A percentile compares a stretch with the other conserved stretches of the same genome.
phyloP scores from a whole-genome alignment of 2,888 invertebrate genomes.

The Erebia epiphron region DNA sequence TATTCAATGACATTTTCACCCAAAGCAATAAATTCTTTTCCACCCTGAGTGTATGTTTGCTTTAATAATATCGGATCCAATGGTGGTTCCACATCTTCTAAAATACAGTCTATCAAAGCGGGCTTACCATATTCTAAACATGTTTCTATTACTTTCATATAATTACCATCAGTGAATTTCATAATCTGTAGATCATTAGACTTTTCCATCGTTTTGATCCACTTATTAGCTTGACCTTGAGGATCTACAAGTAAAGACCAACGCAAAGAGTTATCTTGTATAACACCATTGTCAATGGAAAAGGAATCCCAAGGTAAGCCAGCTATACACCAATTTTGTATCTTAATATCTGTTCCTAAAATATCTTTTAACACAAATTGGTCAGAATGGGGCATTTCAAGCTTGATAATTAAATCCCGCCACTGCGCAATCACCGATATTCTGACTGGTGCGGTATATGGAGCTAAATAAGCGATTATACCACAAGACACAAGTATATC shows the following conservation, averaged over 20 bases:
- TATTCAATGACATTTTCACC: slow-evolving; percentile 92
- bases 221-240: slow-evolving; percentile 92
- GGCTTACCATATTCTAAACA: slow-evolving; percentile 91
- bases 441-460: slow-evolving; percentile 89
- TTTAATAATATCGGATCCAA: slow-evolving; percentile 90
- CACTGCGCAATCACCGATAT: slow-evolving; percentile 85
- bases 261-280: slow-evolving; percentile 89
- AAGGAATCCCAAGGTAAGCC: slow-evolving; percentile 91
- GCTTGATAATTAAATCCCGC: slow-evolving; percentile 86
- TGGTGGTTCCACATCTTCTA: slow-evolving; percentile 90
- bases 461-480: slow-evolving; percentile 94
- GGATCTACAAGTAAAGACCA: slow-evolving; percentile 93
- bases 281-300: slow-evolving; percentile 93
- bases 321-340: slow-evolving; percentile 92
- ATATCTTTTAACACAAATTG: slow-evolving; percentile 88
- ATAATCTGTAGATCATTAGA: slow-evolving; percentile 86
- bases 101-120: slow-evolving; percentile 89
- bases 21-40: slow-evolving; percentile 88
- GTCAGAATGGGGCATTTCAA: slow-evolving; percentile 90
- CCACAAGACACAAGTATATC: slow-evolving; percentile 95
- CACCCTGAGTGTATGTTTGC: slow-evolving; percentile 88
- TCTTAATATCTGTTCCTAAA: slow-evolving; percentile 93
- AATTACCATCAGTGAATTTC: slow-evolving; percentile 89
- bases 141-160: slow-evolving; percentile 89
- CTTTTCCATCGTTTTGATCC: slow-evolving; percentile 93